These are phyloP conservation scores for Drosophila affinis DNA, from an alignment of 2,888 invertebrate species.

Conservation along the genomic window DNA sequence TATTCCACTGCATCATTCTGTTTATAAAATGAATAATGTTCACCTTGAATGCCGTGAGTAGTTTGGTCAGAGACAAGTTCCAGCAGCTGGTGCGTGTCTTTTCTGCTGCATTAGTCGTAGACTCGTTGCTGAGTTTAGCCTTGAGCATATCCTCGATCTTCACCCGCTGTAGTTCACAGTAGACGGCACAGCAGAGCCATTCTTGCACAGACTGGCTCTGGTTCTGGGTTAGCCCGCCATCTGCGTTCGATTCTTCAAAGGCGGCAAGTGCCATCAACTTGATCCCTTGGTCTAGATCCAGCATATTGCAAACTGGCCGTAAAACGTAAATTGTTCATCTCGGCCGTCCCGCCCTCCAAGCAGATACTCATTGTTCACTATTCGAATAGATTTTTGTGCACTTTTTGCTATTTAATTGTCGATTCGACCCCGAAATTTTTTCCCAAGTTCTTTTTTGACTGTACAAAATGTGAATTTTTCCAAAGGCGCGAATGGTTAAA, in stretches of 20 bases:
- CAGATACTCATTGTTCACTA: conserved; percentile 21
- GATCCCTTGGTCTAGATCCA: conserved; percentile 44
- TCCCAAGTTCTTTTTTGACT: conserved; percentile 19
- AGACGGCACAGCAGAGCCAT: conserved; percentile 66
- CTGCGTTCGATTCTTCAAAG: conserved; percentile 42
- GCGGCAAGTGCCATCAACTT: conserved; percentile 44
- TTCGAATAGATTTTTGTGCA: not conserved
- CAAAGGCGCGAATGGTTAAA: conserved; percentile 38
- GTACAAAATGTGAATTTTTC: conserved; percentile 43
- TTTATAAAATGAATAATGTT: conserved; percentile 53
- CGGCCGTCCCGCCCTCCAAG: conserved; percentile 5
- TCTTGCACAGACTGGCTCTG: conserved; percentile 34
- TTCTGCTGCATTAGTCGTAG: not conserved
- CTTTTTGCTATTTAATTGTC: conserved; percentile 8
- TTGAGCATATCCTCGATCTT: conserved; percentile 50
- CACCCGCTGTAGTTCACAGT: conserved; percentile 55
- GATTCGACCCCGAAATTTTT: no score
- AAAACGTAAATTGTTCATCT: conserved; percentile 7
- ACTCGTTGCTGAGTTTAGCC: not conserved
- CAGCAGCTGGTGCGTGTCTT: conserved; percentile 46
- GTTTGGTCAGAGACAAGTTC: conserved; percentile 61
- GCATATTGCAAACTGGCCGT: conserved; percentile 11
- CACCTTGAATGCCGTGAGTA: conserved; percentile 51
- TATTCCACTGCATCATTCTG: conserved; percentile 60
- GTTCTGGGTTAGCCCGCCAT: conserved; percentile 39